Conservation (phyloP, 2,888 invertebrate genomes). For the Lochmaea crataegi region DNA sequence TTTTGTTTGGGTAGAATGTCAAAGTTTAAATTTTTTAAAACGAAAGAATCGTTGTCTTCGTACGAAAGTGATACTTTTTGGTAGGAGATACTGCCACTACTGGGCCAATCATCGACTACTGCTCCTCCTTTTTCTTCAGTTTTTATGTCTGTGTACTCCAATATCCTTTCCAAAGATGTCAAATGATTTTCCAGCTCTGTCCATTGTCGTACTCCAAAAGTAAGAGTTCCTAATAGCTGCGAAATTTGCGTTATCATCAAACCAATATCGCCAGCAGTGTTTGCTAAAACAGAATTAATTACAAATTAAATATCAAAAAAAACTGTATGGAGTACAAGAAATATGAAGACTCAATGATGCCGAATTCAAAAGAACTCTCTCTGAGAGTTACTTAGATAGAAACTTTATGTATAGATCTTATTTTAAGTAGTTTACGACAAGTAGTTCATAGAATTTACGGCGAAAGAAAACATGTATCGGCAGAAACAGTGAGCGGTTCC, state of each 20-base stretch:
- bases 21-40: constrained; percentile 78
- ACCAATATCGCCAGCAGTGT: constrained; percentile 50
- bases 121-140: constrained; percentile 13
- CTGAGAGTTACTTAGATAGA: no score
- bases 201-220: constrained; percentile 80
- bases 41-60: constrained; percentile 72
- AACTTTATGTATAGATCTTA: no score
- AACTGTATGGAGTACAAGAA: no score
- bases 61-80: constrained; percentile 78
- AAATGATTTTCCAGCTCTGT: constrained; percentile 84
- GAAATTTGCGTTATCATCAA: constrained; percentile 85
- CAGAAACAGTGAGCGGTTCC: no score
- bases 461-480: no score
- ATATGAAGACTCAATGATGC: not conserved
- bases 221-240: constrained; percentile 75
- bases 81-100: constrained; percentile 75
- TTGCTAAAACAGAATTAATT: constrained; percentile 42
- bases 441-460: no score
- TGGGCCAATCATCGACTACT: constrained; percentile 75
- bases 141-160: constrained; percentile 57
- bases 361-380: no score
- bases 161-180: constrained; percentile 88
- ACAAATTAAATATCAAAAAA: not conserved
- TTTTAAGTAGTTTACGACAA: no score
- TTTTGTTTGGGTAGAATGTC: constrained; percentile 76